phyloP scores from a whole-genome alignment of 2,888 invertebrate species.

The Morpho achilles region DNA sequence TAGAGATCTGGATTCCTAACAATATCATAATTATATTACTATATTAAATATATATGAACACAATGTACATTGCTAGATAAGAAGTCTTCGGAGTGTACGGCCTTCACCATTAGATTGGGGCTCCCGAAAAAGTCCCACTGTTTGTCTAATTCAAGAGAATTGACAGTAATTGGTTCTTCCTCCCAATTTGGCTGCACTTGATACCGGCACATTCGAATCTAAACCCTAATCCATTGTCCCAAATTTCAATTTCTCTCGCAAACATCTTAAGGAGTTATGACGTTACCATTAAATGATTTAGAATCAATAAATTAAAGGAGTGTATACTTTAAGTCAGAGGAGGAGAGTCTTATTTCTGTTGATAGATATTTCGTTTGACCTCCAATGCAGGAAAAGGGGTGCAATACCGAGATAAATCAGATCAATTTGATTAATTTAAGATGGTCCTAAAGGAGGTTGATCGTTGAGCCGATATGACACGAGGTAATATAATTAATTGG shows the following conservation, averaged over 20 bases:
- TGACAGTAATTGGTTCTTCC: conserved; percentile 65
- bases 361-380: conserved; percentile 36
- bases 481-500: conserved; percentile 1
- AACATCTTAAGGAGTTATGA: conserved; percentile 15
- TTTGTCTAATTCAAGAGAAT: conserved; percentile 56
- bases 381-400: conserved; percentile 49
- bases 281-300: conserved; percentile 15
- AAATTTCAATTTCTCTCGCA: conserved; percentile 22
- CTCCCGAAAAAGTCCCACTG: conserved; percentile 54
- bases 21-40: no score
- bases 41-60: no score
- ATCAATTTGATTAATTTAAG: conserved; percentile 46
- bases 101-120: conserved; percentile 28
- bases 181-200: conserved; percentile 48
- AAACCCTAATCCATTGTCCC: fast-evolving
- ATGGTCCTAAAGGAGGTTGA: conserved; percentile 26
- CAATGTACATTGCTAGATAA: conserved; percentile 1
- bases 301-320: conserved; percentile 17
- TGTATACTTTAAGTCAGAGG: conserved; percentile 16
- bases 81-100: conserved; percentile 22
- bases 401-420: conserved; percentile 38
- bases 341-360: conserved; percentile 22
- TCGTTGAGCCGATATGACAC: conserved; percentile 10
- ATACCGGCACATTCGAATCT: conserved; percentile 24
- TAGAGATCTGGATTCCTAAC: no score